Conservation (phyloP, 1,140 invertebrate species). For the Drosophila seguyi region DNA sequence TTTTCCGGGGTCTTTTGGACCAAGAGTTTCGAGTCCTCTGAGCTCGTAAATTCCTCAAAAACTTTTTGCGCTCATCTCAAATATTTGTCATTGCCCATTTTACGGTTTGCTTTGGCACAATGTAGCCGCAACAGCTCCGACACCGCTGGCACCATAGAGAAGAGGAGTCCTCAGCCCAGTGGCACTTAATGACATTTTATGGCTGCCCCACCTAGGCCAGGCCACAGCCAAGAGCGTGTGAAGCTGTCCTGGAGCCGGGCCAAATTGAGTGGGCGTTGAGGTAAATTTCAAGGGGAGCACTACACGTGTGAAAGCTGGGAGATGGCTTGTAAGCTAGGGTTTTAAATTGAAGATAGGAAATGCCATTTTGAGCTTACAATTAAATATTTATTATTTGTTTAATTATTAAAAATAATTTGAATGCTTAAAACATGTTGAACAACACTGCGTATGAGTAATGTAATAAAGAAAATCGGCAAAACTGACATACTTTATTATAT, state of each 20-base stretch:
- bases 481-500: neutral
- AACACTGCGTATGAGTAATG: conserved; percentile 4
- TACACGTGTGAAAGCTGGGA: neutral
- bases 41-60: conserved; percentile 46
- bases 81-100: conserved; percentile 59
- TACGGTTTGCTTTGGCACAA: conserved; percentile 46
- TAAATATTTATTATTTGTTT: neutral
- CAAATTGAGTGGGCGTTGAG: conserved; percentile 30
- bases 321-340: neutral
- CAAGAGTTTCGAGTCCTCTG: neutral
- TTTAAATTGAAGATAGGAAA: too few species aligned
- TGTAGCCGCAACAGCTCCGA: conserved; percentile 17
- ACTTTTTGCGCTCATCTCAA: conserved; percentile 58
- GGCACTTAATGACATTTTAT: conserved; percentile 60
- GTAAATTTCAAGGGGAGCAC: conserved; percentile 3
- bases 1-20: conserved; percentile 20
- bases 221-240: conserved; percentile 7
- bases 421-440: neutral
- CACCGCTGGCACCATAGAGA: neutral
- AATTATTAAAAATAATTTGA: neutral
- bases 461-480: too few species aligned
- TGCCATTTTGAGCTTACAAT: neutral
- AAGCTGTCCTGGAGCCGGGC: conserved; percentile 1
- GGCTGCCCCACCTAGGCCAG: conserved; percentile 45
- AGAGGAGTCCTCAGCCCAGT: conserved; percentile 11